Conservation (phyloP, 2,113 vertebrate species). For the Motacilla alba region DNA sequence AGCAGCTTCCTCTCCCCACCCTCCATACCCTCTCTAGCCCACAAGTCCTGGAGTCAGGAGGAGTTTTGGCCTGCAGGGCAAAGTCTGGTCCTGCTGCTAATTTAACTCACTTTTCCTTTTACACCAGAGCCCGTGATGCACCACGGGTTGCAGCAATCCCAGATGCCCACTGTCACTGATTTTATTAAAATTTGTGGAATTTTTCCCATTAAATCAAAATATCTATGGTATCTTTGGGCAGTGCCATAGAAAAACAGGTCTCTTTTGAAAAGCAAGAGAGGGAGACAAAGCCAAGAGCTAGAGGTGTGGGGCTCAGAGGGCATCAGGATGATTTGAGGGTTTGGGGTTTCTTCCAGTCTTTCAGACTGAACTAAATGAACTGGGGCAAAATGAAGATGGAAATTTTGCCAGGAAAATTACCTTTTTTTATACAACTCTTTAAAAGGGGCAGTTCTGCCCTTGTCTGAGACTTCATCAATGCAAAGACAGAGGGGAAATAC, state of each 20-base stretch:
- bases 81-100: not conserved
- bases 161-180: not conserved
- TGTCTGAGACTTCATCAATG: not conserved
- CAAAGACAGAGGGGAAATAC: not conserved
- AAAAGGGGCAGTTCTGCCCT: not conserved
- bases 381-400: not conserved
- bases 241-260: not conserved
- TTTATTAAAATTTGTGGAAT: not conserved
- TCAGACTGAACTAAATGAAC: not conserved
- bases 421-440: not conserved
- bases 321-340: not conserved
- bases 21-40: not conserved
- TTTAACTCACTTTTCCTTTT: not conserved
- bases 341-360: not conserved
- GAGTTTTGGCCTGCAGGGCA: not conserved
- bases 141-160: not conserved
- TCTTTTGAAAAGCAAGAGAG: not conserved
- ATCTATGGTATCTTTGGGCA: not conserved
- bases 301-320: not conserved
- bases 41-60: not conserved
- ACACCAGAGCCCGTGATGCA: rapidly evolving
- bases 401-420: not conserved
- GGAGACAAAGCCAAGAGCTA: not conserved
- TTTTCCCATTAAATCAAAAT: not conserved
- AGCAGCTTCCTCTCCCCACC: not conserved